Percentiles rank a stretch among this genome's conserved stretches.
Evolutionary conservation across 2,113 vertebrate species (phyloP).

Genomic region (Lagopus muta): DNA sequence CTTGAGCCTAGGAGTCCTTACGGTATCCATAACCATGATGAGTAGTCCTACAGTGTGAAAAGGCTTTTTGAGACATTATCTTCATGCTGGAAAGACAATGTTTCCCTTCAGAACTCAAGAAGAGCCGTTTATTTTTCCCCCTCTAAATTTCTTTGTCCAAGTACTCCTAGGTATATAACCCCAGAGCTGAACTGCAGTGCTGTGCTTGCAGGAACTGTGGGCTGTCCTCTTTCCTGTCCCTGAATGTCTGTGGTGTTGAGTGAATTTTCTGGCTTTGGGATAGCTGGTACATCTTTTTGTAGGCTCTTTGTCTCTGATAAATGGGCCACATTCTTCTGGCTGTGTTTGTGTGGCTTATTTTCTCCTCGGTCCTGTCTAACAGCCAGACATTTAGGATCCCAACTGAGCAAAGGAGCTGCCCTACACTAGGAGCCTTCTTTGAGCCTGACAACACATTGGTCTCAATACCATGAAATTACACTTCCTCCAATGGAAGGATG

Average conservation of each 20-base stretch:
- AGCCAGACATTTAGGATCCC: neutral
- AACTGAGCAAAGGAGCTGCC: neutral
- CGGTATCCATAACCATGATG: neutral
- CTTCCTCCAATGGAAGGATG: neutral
- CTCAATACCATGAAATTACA: constrained; percentile 38
- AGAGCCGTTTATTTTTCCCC: neutral
- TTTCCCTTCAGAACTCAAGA: neutral
- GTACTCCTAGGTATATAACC: neutral
- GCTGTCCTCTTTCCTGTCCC: neutral
- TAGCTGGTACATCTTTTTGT: neutral
- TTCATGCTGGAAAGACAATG: neutral
- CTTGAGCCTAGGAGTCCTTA: neutral
- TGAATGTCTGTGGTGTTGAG: neutral
- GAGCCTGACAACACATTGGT: neutral
- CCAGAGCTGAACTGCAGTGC: neutral
- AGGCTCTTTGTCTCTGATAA: neutral
- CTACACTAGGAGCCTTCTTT: neutral
- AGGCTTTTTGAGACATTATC: neutral
- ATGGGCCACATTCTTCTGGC: constrained; percentile 31
- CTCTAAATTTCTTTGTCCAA: neutral
- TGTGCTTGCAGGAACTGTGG: neutral
- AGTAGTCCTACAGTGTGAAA: neutral
- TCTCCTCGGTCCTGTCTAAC: neutral
- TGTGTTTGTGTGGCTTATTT: constrained; percentile 5
- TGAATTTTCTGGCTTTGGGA: neutral